These are phyloP conservation scores for Hipparchia sbordonii DNA, from an alignment of 2,888 invertebrate genomes.

Conservation along the genomic window DNA sequence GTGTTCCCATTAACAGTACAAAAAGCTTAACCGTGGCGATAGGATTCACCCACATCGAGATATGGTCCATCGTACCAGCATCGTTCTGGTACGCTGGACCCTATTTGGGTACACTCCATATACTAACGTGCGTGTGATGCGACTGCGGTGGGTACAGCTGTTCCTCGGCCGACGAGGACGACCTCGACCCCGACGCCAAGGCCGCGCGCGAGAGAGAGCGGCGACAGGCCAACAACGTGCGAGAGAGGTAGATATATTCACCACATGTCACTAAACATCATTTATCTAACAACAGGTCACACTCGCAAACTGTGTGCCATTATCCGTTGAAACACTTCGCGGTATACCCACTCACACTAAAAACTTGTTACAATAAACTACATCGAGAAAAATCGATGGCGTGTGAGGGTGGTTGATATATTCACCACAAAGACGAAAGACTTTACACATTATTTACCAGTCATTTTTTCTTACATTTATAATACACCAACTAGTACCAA, in stretches of 20 bases:
- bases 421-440: not conserved
- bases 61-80: slow-evolving; percentile 2
- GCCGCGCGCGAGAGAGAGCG: slow-evolving; percentile 97
- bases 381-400: too few species aligned
- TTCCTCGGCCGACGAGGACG: slow-evolving; percentile 93
- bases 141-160: slow-evolving; percentile 73
- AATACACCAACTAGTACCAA: not conserved
- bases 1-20: too few species aligned
- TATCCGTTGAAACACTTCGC: not conserved
- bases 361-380: not conserved
- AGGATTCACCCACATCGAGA: not conserved
- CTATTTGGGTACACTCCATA: not conserved
- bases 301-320: not conserved
- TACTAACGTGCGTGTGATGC: slow-evolving; percentile 14
- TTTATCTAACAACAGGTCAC: not conserved
- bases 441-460: too few species aligned
- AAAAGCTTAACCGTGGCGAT: not conserved
- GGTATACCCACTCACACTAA: not conserved
- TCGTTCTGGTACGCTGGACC: slow-evolving; percentile 4
- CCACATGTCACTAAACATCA: slow-evolving; percentile 3
- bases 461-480: too few species aligned
- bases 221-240: slow-evolving; percentile 98
- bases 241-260: slow-evolving; percentile 89
- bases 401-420: not conserved
- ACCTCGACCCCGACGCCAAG: slow-evolving; percentile 92